Base-by-base conservation (phyloP, 2,797 vertebrate species). In the Artibeus jamaicensis region DNA sequence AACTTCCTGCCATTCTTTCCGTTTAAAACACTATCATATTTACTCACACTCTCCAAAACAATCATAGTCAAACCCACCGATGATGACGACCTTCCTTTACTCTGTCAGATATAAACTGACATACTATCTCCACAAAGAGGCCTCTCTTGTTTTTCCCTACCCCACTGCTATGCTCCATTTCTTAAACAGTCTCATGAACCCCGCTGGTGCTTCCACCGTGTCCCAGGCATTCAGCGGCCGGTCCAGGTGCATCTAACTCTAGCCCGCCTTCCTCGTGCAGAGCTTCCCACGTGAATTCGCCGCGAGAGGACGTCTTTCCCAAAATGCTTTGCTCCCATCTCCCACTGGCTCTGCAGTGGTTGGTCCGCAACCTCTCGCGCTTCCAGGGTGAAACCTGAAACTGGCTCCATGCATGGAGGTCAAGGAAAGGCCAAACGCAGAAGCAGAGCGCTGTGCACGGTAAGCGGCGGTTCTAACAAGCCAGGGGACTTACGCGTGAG, bases 331-430 rank as follows among this genome's bases (percentile, higher is more conserved):
- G 67, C 62, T 39, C 18, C 14, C 3, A 18, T 26, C 9, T 48
- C 14, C 24, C 7, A 7, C 26, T 5, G 10, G 4, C 57, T 53
- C 14, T 6, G 3, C 9, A 71, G 12, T 14, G 12, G 42, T 39
- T 24, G 3, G 2, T 70, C 22, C 0, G 37, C 4, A 18, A 78
- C 39, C 39, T 53, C 4, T 0, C 6, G 24, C 67, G 55, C 9
- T 78, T 39, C 2, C 42, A 12, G 3, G 21, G 34, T 71, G 19
- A n/a, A 71, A 48, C 26, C 19, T 48, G 37, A 15, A 39, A 62
- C 11, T 10, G 29, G 32, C 21, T 42, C 22, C 29, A 0, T n/a
- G 6, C n/a, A 1, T 3, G 24, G 50, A 50, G 2, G 42, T 15
- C 24, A n/a, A 46, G 42, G n/a, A 55, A 37, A 85, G 46, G 39